These are phyloP conservation scores for Heliocidaris erythrogramma DNA, from an alignment of 35 echinoderm and acorn worm species.

Conservation along the genomic window DNA sequence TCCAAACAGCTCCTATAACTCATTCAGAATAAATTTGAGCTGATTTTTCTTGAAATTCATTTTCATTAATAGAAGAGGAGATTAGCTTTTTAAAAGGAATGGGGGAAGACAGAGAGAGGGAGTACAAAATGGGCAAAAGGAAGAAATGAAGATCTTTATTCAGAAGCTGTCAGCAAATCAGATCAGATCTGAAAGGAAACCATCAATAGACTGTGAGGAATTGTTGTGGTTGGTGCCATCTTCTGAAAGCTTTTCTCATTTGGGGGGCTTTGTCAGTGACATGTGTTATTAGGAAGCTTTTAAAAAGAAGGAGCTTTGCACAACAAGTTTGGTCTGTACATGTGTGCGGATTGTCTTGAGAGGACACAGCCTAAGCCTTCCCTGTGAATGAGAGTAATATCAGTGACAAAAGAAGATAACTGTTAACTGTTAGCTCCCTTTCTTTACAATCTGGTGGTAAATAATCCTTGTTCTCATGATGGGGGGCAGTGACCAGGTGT, in stretches of 20 bases:
- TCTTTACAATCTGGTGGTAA: neutral
- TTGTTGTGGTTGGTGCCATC: neutral
- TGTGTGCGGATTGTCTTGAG: neutral
- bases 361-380: neutral
- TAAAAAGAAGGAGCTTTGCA: neutral
- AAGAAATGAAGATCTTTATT: neutral
- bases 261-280: neutral
- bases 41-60: too few species aligned
- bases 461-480: neutral
- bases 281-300: neutral
- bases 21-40: too few species aligned
- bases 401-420: neutral
- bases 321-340: neutral
- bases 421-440: neutral
- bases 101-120: too few species aligned
- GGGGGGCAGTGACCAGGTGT: neutral
- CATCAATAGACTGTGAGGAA: neutral
- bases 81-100: too few species aligned
- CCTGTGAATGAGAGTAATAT: neutral
- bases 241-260: neutral
- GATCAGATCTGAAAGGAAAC: neutral
- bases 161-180: neutral
- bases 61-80: too few species aligned
- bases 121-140: neutral
- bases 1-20: too few species aligned